These are phyloP conservation scores for Macrotrachela quadricornifera DNA, from an alignment of 1,140 invertebrate genomes.

Conservation along the genomic window DNA sequence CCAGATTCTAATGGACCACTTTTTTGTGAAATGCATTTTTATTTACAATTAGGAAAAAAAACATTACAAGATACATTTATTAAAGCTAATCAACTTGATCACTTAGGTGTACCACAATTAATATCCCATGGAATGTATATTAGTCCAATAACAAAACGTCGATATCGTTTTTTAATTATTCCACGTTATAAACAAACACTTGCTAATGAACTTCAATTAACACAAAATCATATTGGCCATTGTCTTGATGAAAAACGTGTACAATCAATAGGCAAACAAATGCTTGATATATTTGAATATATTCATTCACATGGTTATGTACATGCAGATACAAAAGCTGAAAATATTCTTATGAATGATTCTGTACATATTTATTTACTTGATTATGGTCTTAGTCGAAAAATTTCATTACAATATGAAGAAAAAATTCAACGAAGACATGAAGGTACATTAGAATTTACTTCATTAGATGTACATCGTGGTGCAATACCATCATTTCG, in stretches of 20 bases:
- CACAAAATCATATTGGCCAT: background rate
- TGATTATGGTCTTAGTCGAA: conserved; percentile 5
- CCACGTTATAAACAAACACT: background rate
- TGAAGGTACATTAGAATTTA: conserved; percentile 8
- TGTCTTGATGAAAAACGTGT: conserved; percentile 4
- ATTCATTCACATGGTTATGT: conserved; percentile 6
- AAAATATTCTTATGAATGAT: conserved; percentile 7
- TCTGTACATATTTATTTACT: background rate
- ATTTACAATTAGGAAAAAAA: conserved; percentile 4
- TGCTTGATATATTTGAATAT: conserved; percentile 2
- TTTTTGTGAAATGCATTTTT: conserved; percentile 9
- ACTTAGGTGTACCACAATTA: conserved; percentile 3
- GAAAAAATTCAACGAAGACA: conserved; percentile 1
- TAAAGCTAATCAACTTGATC: background rate
- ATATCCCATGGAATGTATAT: background rate
- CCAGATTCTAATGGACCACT: conserved; percentile 7
- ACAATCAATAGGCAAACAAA: background rate
- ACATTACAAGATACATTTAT: conserved; percentile 3
- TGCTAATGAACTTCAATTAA: conserved; percentile 1
- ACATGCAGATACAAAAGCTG: conserved; percentile 9
- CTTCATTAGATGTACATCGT: conserved; percentile 5
- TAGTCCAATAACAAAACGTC: background rate
- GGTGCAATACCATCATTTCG: background rate
- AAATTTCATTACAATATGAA: conserved; percentile 7
- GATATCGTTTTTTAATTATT: conserved; percentile 8